Conservation (phyloP, 2,113 vertebrate genomes). For the Toxostoma redivivum region DNA sequence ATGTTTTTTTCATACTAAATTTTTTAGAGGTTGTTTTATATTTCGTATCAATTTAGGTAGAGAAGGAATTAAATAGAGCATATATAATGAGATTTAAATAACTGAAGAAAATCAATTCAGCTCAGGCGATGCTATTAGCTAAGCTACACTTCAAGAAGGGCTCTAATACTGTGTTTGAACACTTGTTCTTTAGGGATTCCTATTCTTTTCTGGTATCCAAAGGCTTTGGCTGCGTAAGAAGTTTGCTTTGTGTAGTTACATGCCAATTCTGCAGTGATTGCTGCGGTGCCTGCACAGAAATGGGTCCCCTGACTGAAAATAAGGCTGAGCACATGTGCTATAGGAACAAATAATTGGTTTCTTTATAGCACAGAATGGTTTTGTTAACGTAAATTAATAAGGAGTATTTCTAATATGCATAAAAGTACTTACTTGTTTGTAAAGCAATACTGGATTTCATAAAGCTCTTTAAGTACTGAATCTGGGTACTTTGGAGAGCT, state of each 20-base stretch:
- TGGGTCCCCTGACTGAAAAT: neutral
- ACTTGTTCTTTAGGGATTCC: conserved; percentile 13
- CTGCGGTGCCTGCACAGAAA: neutral
- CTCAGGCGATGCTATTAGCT: neutral
- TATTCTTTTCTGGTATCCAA: neutral
- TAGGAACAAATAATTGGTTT: neutral
- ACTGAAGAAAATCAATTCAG: neutral
- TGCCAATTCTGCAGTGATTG: neutral
- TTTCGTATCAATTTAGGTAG: conserved; percentile 13
- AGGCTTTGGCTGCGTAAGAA: neutral
- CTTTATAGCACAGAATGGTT: neutral
- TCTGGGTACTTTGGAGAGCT: neutral
- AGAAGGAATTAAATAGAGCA: conserved; percentile 14
- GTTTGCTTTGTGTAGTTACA: neutral
- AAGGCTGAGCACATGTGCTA: neutral
- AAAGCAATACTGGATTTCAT: neutral
- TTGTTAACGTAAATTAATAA: neutral
- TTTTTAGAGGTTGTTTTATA: conserved; percentile 24
- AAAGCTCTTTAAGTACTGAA: neutral
- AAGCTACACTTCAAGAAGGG: neutral
- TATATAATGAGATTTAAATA: conserved; percentile 40
- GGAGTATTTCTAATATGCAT: neutral
- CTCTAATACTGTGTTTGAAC: neutral
- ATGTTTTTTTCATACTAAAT: conserved; percentile 13
- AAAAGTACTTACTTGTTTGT: neutral